Conservation (phyloP, 2,113 vertebrate species). For the Brachypodius melanocephalos region DNA sequence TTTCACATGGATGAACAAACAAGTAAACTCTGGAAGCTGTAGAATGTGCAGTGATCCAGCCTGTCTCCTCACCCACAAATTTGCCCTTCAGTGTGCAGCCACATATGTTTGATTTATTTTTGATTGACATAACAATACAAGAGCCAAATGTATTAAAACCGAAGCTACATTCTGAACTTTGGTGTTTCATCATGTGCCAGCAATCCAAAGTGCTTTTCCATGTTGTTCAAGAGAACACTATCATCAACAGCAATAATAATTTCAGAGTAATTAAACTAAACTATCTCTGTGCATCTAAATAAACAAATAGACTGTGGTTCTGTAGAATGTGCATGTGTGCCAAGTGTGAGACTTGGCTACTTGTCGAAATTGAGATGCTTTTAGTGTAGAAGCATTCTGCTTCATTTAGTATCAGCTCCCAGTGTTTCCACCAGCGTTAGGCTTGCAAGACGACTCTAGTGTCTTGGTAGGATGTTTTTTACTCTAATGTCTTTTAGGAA, state of each 20-base stretch:
- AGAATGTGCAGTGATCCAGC: conserved; percentile 3
- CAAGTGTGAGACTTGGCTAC: conserved; percentile 24
- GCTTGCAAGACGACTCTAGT: neutral
- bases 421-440: neutral
- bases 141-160: conserved; percentile 34
- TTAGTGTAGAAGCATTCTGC: neutral
- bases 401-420: neutral
- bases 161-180: neutral
- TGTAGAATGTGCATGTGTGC: neutral
- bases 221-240: conserved; percentile 9
- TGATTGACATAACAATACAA: conserved; percentile 40
- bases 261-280: conserved; percentile 60
- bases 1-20: neutral
- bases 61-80: conserved; percentile 9
- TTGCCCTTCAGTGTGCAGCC: neutral
- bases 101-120: conserved; percentile 48
- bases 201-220: neutral
- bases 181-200: conserved; percentile 45
- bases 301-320: conserved; percentile 64
- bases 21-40: neutral
- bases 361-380: neutral
- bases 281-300: conserved; percentile 62
- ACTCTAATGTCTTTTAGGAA: neutral
- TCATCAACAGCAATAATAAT: conserved; percentile 29
- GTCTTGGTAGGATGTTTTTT: neutral